Base-by-base conservation (phyloP, 2,888 invertebrate genomes). In the Drosophila lutescens region DNA sequence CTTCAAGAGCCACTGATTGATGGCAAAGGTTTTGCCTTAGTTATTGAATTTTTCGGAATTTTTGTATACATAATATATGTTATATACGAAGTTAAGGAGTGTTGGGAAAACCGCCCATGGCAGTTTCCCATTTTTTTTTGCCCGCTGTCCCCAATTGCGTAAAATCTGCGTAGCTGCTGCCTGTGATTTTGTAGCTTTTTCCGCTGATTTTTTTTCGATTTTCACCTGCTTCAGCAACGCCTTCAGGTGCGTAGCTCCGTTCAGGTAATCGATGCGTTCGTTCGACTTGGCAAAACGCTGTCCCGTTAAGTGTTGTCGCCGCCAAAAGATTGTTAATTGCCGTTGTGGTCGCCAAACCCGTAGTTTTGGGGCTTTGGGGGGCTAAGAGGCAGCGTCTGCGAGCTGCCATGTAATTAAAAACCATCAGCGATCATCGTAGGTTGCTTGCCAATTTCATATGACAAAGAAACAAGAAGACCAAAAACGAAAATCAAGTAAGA, bases 281-380 rank as follows among this genome's bases (percentile, higher is more conserved):
- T 54, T 40, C 17, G 30, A 50, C 56, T 73, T 74, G 2, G 49
- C 57, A 60, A 79, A 84, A 75, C 50, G 59, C 44, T 53, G 51
- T 70, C 67, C 81, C 80, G 80, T 80, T 80, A 80, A 79, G 50
- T 50, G 76, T 60, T 65, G 77, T 62, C 71, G 71, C 80, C 76
- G 66, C 68, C 76, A 76, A 74, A 74, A 83, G 55, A 73, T 80
- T 63, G 68, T 74, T 81, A 81, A 84, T 81, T 84, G 69, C 82
- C 74, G 58, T 53, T 56, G 49, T 59, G 60, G 63, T 43, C 12
- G 30, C 15, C 57, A 40, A 41, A 53, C 54, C 63, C 44, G 65
- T 40, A 53, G 43, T 26, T 43, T 46, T 15, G 36, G 12, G 47
- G 32, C 47, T 30, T 17, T 17, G 47, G 47, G 47, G 46, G 32